These are phyloP conservation scores for Neomonachus schauinslandi DNA, from an alignment of 2,113 vertebrate species.

Conservation along the genomic window DNA sequence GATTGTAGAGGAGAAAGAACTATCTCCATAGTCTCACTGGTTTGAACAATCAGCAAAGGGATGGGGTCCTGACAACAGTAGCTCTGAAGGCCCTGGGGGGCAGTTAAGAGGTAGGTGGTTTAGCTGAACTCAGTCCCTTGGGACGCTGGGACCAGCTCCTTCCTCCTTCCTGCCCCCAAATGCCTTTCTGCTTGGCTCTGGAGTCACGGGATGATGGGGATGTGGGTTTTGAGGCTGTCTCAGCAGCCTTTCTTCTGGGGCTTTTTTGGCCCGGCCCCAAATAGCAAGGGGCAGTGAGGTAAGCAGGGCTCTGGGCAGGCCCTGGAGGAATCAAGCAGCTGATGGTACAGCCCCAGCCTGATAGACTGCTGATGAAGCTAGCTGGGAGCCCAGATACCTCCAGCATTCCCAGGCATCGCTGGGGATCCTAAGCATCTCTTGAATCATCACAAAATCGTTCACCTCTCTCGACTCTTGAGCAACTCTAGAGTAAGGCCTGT, in stretches of 20 bases:
- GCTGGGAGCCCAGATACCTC: not conserved
- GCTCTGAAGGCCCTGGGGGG: not conserved
- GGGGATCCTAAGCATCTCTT: not conserved
- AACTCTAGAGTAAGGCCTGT: not conserved
- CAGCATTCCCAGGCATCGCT: not conserved
- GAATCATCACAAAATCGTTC: not conserved
- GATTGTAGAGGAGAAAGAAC: not conserved
- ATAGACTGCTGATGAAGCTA: not conserved
- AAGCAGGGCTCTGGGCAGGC: not conserved
- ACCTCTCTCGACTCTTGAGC: not conserved
- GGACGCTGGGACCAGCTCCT: not conserved
- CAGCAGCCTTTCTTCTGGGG: not conserved
- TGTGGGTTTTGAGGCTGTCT: not conserved
- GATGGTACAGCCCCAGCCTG: not conserved
- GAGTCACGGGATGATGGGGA: not conserved
- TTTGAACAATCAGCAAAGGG: not conserved
- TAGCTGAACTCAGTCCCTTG: not conserved
- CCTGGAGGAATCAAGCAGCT: not conserved
- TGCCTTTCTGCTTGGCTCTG: not conserved
- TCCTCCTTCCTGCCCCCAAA: not conserved
- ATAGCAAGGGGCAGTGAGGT: not conserved
- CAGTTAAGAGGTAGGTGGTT: not conserved
- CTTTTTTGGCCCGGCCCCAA: not conserved
- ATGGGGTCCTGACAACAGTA: not conserved
- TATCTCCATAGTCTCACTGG: not conserved